phyloP scores from a whole-genome alignment of 1,140 invertebrate species.

The Heliconius congener region DNA sequence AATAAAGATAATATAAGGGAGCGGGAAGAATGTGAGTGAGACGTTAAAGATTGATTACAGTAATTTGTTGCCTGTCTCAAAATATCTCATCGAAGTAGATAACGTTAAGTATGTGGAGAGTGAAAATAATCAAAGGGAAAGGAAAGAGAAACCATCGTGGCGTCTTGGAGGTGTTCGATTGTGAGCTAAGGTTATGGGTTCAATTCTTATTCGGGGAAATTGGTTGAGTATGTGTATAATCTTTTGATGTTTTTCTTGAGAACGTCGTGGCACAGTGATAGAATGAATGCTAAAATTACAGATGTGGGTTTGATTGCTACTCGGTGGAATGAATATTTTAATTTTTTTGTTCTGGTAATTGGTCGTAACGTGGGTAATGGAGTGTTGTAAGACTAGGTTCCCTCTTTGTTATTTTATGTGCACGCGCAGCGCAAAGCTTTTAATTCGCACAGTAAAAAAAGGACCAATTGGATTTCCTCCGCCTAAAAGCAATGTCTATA shows the following conservation, averaged over 20 bases:
- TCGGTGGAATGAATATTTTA: no score
- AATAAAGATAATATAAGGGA: slow-evolving; percentile 8
- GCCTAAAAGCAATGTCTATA: background rate
- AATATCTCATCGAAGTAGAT: slow-evolving; percentile 1
- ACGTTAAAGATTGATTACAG: slow-evolving; percentile 1
- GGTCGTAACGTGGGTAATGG: background rate
- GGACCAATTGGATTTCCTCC: no score
- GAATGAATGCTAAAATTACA: no score
- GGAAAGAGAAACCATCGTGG: background rate
- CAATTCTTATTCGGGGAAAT: background rate
- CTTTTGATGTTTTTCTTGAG: no score
- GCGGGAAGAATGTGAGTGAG: background rate
- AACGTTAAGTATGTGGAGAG: slow-evolving; percentile 1
- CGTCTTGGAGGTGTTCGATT: background rate
- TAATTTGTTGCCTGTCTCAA: slow-evolving; percentile 3
- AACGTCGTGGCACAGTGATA: no score
- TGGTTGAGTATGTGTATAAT: no score
- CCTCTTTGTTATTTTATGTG: background rate
- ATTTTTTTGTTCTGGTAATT: no score
- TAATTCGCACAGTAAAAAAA: no score
- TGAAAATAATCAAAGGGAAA: background rate
- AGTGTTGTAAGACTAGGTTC: background rate
- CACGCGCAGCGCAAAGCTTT: background rate
- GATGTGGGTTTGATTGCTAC: no score
- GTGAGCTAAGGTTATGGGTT: background rate